Evolutionary conservation across 2,113 vertebrate genomes (phyloP).

Genomic region (Nansenia antarctica): DNA sequence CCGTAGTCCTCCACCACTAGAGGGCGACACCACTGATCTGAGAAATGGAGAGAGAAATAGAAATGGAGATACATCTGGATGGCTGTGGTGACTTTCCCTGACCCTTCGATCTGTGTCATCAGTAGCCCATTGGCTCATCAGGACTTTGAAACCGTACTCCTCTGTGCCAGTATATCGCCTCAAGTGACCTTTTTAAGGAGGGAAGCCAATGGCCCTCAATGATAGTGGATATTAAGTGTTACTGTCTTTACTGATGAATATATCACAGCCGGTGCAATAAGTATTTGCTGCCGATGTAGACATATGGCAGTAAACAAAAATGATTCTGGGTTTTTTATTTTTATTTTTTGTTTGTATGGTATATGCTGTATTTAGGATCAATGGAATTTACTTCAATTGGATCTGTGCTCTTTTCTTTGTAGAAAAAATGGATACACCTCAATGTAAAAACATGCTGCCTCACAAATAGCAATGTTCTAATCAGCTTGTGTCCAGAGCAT

Average conservation of each 20-base stretch:
- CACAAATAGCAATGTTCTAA: neutral
- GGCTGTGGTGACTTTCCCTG: neutral
- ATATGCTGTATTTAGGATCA: neutral
- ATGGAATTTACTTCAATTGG: neutral
- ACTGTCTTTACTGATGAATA: conserved; percentile 1
- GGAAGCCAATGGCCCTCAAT: neutral
- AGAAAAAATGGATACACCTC: neutral
- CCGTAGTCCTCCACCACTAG: conserved; percentile 28
- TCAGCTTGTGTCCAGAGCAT: neutral
- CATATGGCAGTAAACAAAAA: neutral
- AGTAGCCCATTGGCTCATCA: neutral
- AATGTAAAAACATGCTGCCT: neutral
- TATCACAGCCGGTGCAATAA: neutral
- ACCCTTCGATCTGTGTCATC: neutral
- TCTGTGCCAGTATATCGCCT: conserved; percentile 48
- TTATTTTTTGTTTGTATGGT: neutral
- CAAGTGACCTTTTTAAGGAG: conserved; percentile 45
- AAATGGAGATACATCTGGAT: neutral
- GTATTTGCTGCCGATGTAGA: neutral
- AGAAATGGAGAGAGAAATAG: neutral
- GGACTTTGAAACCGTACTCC: neutral
- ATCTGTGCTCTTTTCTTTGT: neutral
- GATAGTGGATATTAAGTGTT: conserved; percentile 9
- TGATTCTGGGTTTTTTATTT: neutral
- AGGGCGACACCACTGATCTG: conserved; percentile 33